Evolutionary conservation across 2,888 invertebrate genomes (phyloP), one percentile per base, ranked within the genome.

Genomic region (Agrypnus murinus): DNA sequence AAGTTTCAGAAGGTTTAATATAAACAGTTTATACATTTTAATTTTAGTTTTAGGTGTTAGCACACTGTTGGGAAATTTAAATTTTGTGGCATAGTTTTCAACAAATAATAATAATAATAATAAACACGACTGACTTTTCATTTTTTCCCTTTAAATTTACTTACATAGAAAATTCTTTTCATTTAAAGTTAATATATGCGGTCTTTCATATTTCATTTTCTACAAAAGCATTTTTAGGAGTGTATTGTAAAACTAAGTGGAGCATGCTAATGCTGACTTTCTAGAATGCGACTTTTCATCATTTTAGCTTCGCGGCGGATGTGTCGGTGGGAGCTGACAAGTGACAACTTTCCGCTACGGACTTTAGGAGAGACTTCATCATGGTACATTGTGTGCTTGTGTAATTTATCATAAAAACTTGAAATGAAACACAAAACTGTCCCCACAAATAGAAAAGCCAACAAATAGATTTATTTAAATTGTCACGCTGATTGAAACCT

Each of bases 311-410:
- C 43, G 43, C 40, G 32, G 55, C 55, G 55, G 55, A 55, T 55
- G 55, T 55, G 55, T 55, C 55, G 55, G 55, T 55, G 43, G 43
- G 58, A 58, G 58, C 68, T 78, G 79, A 80, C 78, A 80, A 80
- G 76, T 79, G 80, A 80, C 79, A 80, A 79, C 79, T 78, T 79
- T 80, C 78, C 64, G 75, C 74, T 73, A 74, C 73, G 74, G 70
- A 73, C 77, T 79, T 80, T 77, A 75, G 71, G 75, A 77, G 77
- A 66, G 75, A 78, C 78, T 78, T 79, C 79, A 79, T 79, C 79
- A 79, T 77, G 38, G 36, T 31, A 17, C 62, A 62, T 62, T 62
- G 62, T 62, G 48, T 77, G 73, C 40, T 66, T 62, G 40, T 43
- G 75, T 74, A 77, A 78, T 78, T 78, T 78, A 78, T 78, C 78